These are phyloP conservation scores for Proteles cristata DNA, from an alignment of 2,113 vertebrate species.

Conservation along the genomic window DNA sequence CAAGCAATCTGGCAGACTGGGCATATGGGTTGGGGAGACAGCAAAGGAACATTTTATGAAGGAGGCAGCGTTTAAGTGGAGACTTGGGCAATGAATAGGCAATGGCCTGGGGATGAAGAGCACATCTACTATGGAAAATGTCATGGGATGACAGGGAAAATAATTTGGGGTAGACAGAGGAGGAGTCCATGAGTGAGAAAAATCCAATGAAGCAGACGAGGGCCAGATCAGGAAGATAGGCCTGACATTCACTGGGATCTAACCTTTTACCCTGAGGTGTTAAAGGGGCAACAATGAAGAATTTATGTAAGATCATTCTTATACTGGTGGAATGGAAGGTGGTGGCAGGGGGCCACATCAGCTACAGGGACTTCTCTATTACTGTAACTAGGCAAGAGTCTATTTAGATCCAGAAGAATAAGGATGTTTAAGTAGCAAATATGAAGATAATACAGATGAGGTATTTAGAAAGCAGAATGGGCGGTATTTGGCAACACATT, in stretches of 20 bases:
- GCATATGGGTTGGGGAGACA: rapidly evolving
- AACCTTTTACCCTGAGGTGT: not conserved
- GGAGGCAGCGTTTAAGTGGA: not conserved
- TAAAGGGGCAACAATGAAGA: not conserved
- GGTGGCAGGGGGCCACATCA: not conserved
- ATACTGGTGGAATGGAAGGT: not conserved
- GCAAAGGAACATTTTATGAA: not conserved
- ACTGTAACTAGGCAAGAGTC: not conserved
- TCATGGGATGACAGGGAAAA: not conserved
- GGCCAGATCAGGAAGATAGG: not conserved
- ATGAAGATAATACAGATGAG: not conserved
- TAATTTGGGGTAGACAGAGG: not conserved
- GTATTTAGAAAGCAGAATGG: not conserved
- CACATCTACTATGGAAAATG: not conserved
- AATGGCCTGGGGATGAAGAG: not conserved
- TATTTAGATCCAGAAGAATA: not conserved
- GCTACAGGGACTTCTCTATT: not conserved
- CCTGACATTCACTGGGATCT: not conserved
- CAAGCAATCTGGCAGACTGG: not conserved
- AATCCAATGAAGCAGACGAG: not conserved
- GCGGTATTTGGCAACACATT: not conserved
- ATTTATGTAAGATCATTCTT: not conserved
- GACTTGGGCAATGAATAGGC: not conserved
- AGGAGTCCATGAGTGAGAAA: not conserved
- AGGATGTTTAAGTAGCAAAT: not conserved